Percentiles rank a stretch among this genome's conserved stretches.
Evolutionary conservation across 2,113 vertebrate species (phyloP).

Genomic region (Choloepus hoffmanni): DNA sequence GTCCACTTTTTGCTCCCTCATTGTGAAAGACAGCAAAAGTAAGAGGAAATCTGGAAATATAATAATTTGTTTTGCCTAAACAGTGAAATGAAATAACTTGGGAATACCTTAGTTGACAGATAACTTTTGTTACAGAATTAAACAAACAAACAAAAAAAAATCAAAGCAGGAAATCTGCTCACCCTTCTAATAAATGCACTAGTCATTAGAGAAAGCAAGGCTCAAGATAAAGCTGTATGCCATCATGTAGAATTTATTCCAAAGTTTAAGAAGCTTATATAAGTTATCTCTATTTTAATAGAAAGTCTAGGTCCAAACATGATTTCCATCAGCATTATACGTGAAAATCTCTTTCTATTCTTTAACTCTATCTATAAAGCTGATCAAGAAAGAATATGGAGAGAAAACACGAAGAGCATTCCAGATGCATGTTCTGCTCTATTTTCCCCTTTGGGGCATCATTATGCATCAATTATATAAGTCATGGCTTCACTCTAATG

Average conservation of each 20-base stretch:
- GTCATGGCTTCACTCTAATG: background rate
- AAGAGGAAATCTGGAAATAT: constrained; percentile 88
- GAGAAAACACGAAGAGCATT: background rate
- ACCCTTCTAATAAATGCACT: constrained; percentile 62
- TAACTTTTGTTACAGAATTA: constrained; percentile 73
- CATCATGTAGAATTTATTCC: constrained; percentile 29
- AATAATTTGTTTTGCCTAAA: constrained; percentile 84
- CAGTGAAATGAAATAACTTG: constrained; percentile 79
- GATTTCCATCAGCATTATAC: constrained; percentile 17
- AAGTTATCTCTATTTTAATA: constrained; percentile 49
- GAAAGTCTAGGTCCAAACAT: constrained; percentile 54
- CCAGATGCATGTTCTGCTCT: background rate
- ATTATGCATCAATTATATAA: background rate
- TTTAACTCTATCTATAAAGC: background rate
- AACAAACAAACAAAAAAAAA: constrained; percentile 59
- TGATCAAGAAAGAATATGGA: background rate
- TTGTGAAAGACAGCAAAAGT: constrained; percentile 83
- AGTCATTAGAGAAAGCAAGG: constrained; percentile 67
- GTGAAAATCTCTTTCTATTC: constrained; percentile 19
- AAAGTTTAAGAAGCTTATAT: constrained; percentile 52
- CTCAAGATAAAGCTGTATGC: background rate
- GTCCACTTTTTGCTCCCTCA: constrained; percentile 77
- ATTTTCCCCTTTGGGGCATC: background rate
- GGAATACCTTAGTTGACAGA: constrained; percentile 71
- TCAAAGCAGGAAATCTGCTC: constrained; percentile 47